These are phyloP conservation scores for Drosophila bifasciata DNA, from an alignment of 1,140 invertebrate species.

Conservation along the genomic window DNA sequence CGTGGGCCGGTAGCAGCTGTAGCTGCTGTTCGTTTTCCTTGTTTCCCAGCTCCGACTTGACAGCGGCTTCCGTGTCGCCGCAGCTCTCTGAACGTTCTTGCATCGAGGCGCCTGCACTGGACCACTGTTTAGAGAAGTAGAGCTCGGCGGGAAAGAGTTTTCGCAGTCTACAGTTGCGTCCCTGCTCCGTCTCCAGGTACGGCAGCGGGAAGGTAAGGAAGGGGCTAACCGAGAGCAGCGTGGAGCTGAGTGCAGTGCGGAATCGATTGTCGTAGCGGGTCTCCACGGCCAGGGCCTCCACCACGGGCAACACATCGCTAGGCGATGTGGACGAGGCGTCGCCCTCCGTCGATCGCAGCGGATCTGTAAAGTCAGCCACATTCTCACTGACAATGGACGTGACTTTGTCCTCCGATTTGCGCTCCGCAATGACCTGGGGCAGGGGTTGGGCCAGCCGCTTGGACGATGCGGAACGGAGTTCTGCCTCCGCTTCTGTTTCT, in stretches of 20 bases:
- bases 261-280: constrained; percentile 89
- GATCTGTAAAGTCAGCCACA: constrained; percentile 90
- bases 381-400: constrained; percentile 85
- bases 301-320: constrained; percentile 24
- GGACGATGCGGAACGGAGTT: constrained; percentile 11
- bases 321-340: constrained; percentile 29
- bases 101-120: constrained; percentile 33
- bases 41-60: constrained; percentile 26
- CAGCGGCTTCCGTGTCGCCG: constrained; percentile 19
- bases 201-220: constrained; percentile 93
- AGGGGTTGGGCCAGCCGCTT: constrained; percentile 31
- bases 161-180: constrained; percentile 90
- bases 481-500: constrained; percentile 35
- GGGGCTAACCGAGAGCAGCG: constrained; percentile 93
- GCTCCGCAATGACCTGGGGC: constrained; percentile 37
- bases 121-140: constrained; percentile 89
- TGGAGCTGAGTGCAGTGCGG: constrained; percentile 89
- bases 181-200: constrained; percentile 93
- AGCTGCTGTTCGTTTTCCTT: constrained; percentile 51
- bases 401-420: constrained; percentile 85
- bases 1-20: constrained; percentile 85
- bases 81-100: constrained; percentile 60
- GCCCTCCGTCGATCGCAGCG: constrained; percentile 85
- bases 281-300: constrained; percentile 85
- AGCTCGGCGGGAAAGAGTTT: constrained; percentile 92